These are phyloP conservation scores for Chromis chromis DNA, from an alignment of 2,797 vertebrate species.

Conservation along the genomic window DNA sequence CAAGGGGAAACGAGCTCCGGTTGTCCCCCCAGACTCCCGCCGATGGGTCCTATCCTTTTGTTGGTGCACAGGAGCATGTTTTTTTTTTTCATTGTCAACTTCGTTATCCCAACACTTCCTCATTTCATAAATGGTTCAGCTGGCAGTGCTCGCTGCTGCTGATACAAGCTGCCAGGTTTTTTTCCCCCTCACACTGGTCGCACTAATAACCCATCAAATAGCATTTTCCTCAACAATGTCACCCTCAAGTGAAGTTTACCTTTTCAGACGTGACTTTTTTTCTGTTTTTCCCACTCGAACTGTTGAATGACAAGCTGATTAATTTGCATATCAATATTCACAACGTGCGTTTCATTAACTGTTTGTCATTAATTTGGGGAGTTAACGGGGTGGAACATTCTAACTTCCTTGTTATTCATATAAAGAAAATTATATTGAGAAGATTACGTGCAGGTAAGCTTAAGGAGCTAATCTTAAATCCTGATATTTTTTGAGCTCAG, in stretches of 20 bases:
- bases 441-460: neutral
- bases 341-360: constrained; percentile 28
- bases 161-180: constrained; percentile 6
- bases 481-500: too few species aligned
- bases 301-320: constrained; percentile 42
- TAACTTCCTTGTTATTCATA: constrained; percentile 15
- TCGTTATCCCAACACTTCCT: constrained; percentile 26
- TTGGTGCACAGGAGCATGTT: constrained; percentile 31
- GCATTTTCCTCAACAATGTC: constrained; percentile 4
- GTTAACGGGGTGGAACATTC: constrained; percentile 47
- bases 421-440: constrained; percentile 14
- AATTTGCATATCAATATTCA: constrained; percentile 53
- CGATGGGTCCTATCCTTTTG: constrained; percentile 41
- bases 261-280: constrained; percentile 6
- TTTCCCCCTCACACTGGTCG: neutral
- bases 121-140: constrained; percentile 39
- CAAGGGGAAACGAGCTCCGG: constrained; percentile 28
- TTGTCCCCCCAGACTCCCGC: constrained; percentile 50
- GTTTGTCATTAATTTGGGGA: constrained; percentile 44
- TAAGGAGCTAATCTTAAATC: neutral
- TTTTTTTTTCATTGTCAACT: constrained; percentile 29
- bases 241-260: constrained; percentile 25
- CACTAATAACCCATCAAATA: constrained; percentile 16
- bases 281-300: neutral
- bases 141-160: constrained; percentile 10